Conservation (phyloP, 1,140 invertebrate genomes). For the Gryon sp. region DNA sequence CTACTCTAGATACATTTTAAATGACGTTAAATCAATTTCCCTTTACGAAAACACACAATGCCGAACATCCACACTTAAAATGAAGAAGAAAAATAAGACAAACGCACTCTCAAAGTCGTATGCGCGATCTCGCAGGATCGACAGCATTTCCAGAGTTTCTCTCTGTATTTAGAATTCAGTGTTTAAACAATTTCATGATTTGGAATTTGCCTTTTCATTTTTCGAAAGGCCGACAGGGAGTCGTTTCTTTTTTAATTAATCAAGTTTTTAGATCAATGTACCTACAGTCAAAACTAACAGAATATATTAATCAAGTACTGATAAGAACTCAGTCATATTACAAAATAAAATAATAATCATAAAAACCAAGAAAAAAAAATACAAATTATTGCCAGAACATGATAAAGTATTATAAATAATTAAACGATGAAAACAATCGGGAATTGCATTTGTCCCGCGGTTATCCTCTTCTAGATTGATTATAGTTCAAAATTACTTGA, state of each 20-base stretch:
- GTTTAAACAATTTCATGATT: slow-evolving; percentile 76
- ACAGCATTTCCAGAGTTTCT: slow-evolving; percentile 73
- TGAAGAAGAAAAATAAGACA: too few species aligned
- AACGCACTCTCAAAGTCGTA: slow-evolving; percentile 68
- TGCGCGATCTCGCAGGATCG: slow-evolving; percentile 69
- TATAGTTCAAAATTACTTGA: slow-evolving; percentile 36
- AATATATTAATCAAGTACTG: slow-evolving; percentile 67
- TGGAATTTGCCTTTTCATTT: too few species aligned
- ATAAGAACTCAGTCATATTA: slow-evolving; percentile 38
- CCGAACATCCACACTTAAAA: slow-evolving; percentile 68
- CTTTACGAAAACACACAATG: slow-evolving; percentile 70
- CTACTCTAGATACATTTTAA: slow-evolving; percentile 72
- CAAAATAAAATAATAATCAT: too few species aligned
- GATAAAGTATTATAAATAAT: too few species aligned
- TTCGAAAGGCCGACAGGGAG: too few species aligned
- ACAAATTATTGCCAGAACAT: slow-evolving; percentile 56
- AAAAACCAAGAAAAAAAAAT: too few species aligned
- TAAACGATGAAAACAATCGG: slow-evolving; percentile 35
- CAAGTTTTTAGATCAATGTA: slow-evolving; percentile 77
- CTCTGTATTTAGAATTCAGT: slow-evolving; percentile 77
- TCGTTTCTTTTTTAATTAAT: slow-evolving; percentile 76
- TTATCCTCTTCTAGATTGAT: slow-evolving; percentile 59
- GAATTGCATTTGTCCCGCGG: background rate
- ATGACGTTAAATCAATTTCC: slow-evolving; percentile 76
- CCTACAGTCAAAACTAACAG: slow-evolving; percentile 72